Evolutionary conservation across 2,797 vertebrate genomes (phyloP).

Genomic region (Xenops minutus): DNA sequence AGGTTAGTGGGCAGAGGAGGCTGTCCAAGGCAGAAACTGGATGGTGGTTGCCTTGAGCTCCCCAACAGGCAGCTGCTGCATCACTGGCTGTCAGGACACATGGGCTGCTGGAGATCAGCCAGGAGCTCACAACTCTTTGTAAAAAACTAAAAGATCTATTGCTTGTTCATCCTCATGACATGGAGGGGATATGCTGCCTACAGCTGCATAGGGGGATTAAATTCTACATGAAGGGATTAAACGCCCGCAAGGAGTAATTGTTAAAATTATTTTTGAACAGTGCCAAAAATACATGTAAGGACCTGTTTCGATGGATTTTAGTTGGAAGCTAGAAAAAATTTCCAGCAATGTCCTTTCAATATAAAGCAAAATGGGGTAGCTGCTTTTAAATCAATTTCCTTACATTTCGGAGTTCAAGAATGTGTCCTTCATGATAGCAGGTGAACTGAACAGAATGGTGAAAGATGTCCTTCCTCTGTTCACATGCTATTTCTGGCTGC

Average conservation of each 20-base stretch:
- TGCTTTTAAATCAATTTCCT: background rate
- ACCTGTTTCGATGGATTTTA: background rate
- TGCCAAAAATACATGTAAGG: background rate
- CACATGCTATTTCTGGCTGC: background rate
- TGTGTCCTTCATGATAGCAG: background rate
- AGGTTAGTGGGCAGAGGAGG: background rate
- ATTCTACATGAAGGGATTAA: background rate
- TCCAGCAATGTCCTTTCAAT: background rate
- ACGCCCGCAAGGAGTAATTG: background rate
- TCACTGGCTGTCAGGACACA: fast-evolving
- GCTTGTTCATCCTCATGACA: background rate
- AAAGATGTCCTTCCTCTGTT: background rate
- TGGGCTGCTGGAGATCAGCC: background rate
- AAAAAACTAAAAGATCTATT: background rate
- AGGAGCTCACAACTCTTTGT: background rate
- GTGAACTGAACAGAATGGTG: background rate
- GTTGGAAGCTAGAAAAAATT: background rate
- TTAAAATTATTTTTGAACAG: background rate
- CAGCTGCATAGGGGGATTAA: background rate
- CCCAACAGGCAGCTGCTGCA: fast-evolving
- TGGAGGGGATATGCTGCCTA: background rate
- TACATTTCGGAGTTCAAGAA: background rate
- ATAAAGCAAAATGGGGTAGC: background rate
- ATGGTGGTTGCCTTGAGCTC: background rate
- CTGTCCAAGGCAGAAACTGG: background rate